Base-by-base conservation (phyloP, 2,888 invertebrate species). In the Drosophila setosimentum region DNA sequence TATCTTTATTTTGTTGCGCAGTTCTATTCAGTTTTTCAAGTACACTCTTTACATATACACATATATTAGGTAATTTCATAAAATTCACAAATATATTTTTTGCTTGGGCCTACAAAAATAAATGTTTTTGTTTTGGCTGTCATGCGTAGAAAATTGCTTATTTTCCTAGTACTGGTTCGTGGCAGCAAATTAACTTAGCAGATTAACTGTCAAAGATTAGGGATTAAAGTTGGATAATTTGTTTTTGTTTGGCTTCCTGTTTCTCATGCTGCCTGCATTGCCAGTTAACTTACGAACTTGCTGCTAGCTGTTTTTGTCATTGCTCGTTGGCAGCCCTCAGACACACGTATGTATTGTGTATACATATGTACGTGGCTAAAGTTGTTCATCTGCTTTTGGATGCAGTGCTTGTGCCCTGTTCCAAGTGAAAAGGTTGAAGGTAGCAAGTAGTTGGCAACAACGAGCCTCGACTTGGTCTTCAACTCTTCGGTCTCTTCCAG, bases 161-260 rank as follows among this genome's bases (percentile, higher is more conserved):
- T 40, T 64, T 53, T 33, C 27, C 16, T 30, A 53, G 49, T 42
- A 37, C 57, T 58, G 30, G 54, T 65, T 73, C 51, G 59, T 55
- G 54, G 54, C 62, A 49, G 30, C 48, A 57, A 67, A 84, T 82
- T 76, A 78, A 78, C 82, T 69, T 71, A 35, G 59, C 64, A 81
- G 91, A 91, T 91, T 82, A 89, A 90, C 82, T 71, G 86, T 55
- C 42, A 18, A 21, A 83, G 91, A 91, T 91, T 74, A 79, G 48
- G 62, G 72, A 51, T 65, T 58, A 29, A 30, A 74, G 50, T 65
- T 54, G 59, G 61, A 69, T 33, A 71, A 45, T 60, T 68, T 68
- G 63, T 48, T 27, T 55, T 45, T 49, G 48, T 30, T 45, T 62
- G 49, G 29, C 53, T 70, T 70, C 61, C 69, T 70, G 61, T 70